Percentiles rank a stretch among this genome's conserved stretches.
These are phyloP conservation scores for Cariama cristata DNA, from an alignment of 2,113 vertebrate species.

Conservation along the genomic window DNA sequence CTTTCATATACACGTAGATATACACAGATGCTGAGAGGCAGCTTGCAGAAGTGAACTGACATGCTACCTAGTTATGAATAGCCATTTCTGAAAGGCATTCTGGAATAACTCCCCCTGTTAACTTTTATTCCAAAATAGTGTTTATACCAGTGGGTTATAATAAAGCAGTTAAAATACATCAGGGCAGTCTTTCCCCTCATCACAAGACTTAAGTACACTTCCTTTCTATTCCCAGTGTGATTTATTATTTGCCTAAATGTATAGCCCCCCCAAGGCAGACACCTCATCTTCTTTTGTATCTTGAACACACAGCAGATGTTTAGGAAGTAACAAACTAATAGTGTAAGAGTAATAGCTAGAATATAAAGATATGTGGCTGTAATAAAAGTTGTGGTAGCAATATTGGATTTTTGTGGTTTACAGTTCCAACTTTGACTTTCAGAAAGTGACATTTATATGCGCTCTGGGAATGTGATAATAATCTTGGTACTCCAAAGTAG, in stretches of 20 bases:
- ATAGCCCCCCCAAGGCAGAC: background rate
- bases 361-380: slow-evolving; percentile 8
- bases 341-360: background rate
- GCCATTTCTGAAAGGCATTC: background rate
- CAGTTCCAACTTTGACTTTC: slow-evolving; percentile 43
- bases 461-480: slow-evolving; percentile 10
- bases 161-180: background rate
- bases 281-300: background rate
- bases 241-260: background rate
- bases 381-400: slow-evolving; percentile 47
- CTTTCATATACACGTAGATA: background rate
- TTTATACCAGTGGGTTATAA: background rate
- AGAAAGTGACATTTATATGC: slow-evolving; percentile 45
- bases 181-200: background rate
- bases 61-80: background rate
- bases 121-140: background rate
- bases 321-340: background rate
- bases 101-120: background rate
- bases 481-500: slow-evolving; percentile 33
- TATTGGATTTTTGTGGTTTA: slow-evolving; percentile 56
- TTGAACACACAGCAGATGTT: background rate
- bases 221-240: background rate
- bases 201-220: background rate
- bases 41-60: background rate
- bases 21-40: background rate